These are phyloP conservation scores for Portunus trituberculatus DNA, from an alignment of 1,140 invertebrate genomes.

Conservation along the genomic window DNA sequence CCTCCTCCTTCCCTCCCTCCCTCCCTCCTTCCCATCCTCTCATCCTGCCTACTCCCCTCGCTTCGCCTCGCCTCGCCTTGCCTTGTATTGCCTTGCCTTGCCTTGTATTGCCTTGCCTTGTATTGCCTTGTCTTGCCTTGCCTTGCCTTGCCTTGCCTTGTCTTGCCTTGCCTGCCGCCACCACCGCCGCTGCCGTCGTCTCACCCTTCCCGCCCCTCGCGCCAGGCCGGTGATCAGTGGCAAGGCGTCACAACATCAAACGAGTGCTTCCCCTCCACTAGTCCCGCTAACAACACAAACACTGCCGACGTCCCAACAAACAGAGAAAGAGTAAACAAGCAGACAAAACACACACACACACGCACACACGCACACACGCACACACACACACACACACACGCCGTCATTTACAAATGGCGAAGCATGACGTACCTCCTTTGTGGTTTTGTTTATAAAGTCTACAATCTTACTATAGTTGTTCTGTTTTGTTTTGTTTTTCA, in stretches of 20 bases:
- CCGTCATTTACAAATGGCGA: background rate
- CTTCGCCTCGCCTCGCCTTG: background rate
- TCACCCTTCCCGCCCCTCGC: background rate
- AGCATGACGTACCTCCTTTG: no score
- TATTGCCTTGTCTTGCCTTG: background rate
- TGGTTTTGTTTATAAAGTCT: no score
- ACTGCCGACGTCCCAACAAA: conserved; percentile 5
- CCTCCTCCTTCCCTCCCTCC: background rate
- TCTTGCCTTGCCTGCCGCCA: background rate
- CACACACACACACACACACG: background rate
- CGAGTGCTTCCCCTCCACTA: background rate
- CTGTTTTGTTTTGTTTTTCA: no score
- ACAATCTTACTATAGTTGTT: no score
- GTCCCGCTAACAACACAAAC: conserved; percentile 40
- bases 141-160: background rate
- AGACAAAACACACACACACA: background rate
- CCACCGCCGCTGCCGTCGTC: background rate
- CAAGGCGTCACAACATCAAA: conserved; percentile 40
- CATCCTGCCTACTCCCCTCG: background rate
- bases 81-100: background rate
- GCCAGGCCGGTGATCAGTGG: background rate
- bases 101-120: background rate
- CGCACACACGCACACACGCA: background rate
- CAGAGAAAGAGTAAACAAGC: background rate
- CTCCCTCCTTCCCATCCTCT: no score